Percentiles rank a stretch among this genome's conserved stretches.
Conservation (phyloP, 2,113 vertebrate genomes). For the Burhinus oedicnemus region DNA sequence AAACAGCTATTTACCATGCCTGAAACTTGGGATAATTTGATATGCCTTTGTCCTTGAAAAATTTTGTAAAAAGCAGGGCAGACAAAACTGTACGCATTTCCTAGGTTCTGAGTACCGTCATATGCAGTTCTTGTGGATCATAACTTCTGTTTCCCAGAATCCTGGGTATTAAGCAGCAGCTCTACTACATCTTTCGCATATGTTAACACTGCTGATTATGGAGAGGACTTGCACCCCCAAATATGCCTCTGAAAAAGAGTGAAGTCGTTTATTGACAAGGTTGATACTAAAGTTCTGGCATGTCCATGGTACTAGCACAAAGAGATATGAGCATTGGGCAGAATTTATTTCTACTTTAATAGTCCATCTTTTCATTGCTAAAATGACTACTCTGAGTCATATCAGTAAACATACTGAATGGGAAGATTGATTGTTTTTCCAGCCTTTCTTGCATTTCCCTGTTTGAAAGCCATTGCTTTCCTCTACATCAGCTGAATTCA, state of each 20-base stretch:
- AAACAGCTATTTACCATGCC: background rate
- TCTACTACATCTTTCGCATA: background rate
- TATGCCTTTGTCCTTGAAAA: background rate
- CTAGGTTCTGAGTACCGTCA: background rate
- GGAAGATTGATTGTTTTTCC: background rate
- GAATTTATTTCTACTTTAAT: background rate
- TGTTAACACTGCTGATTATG: background rate
- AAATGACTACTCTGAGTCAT: background rate
- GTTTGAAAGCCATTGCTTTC: background rate
- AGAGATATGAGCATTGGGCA: background rate
- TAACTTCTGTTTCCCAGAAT: background rate
- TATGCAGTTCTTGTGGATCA: background rate
- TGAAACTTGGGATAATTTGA: background rate
- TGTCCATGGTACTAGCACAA: background rate
- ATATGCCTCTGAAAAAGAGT: background rate
- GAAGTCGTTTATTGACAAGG: background rate
- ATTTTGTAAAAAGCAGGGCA: background rate
- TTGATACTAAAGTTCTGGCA: background rate
- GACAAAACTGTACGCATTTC: background rate
- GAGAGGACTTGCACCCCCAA: background rate
- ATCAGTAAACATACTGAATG: fast-evolving
- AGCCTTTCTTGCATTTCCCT: background rate
- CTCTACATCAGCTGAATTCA: background rate
- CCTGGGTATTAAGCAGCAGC: background rate
- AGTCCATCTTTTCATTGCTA: background rate